Conservation (phyloP, 2,113 vertebrate species). For the Sinocyclocheilus grahami region DNA sequence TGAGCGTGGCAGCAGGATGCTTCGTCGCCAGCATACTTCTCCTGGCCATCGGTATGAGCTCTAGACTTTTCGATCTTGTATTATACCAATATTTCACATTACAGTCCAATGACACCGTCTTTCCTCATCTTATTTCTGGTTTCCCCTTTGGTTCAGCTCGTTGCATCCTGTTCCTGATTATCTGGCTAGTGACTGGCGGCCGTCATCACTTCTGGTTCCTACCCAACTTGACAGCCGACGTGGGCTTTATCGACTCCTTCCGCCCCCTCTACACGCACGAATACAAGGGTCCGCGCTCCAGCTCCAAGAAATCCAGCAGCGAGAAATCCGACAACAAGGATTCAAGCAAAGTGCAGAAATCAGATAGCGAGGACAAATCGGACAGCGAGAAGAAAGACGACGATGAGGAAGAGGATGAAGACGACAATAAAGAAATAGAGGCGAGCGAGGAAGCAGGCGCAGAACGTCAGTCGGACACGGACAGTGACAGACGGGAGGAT, state of each 20-base stretch:
- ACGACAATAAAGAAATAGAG: slow-evolving; percentile 71
- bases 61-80: background rate
- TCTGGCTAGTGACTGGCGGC: slow-evolving; percentile 96
- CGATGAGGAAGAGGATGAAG: slow-evolving; percentile 81
- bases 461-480: slow-evolving; percentile 91
- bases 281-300: slow-evolving; percentile 91
- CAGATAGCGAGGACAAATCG: slow-evolving; percentile 91
- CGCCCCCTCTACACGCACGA: slow-evolving; percentile 97
- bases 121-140: background rate
- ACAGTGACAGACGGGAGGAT: slow-evolving; percentile 94
- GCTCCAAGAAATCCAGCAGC: slow-evolving; percentile 83
- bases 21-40: slow-evolving; percentile 98
- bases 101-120: background rate
- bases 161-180: slow-evolving; percentile 97
- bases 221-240: slow-evolving; percentile 95
- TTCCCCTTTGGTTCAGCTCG: slow-evolving; percentile 79
- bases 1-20: slow-evolving; percentile 96
- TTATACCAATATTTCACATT: background rate
- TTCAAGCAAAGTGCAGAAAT: slow-evolving; percentile 83
- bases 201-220: slow-evolving; percentile 99
- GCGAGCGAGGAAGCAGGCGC: slow-evolving; percentile 74
- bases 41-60: slow-evolving; percentile 92
- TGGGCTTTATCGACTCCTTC: slow-evolving; percentile 99
- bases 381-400: slow-evolving; percentile 94
- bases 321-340: slow-evolving; percentile 49